phyloP scores from a whole-genome alignment of 2,888 invertebrate genomes.

The Netelia inedita region DNA sequence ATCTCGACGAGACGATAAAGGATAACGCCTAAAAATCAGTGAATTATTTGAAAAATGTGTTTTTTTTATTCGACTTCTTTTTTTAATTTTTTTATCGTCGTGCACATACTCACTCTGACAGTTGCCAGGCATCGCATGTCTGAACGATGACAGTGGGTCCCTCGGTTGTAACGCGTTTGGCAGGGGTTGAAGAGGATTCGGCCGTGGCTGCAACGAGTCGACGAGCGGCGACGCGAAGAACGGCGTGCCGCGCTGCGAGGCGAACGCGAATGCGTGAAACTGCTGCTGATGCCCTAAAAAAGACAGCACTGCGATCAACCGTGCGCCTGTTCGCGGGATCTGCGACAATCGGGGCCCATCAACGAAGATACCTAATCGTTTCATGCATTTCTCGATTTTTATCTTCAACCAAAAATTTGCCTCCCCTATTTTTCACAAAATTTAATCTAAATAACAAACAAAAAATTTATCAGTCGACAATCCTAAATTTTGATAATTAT shows the following conservation, averaged over 20 bases:
- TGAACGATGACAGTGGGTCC: conserved; percentile 94
- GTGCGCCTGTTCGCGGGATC: conserved; percentile 87
- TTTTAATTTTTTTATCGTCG: not conserved
- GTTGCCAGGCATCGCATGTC: conserved; percentile 95
- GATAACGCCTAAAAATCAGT: not conserved
- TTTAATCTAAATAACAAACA: conserved; percentile 3
- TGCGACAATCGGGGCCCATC: conserved; percentile 63
- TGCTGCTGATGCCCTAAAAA: conserved; percentile 98
- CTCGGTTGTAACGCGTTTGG: conserved; percentile 89
- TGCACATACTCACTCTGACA: conserved; percentile 93
- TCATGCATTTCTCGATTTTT: not conserved
- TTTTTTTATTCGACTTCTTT: not conserved
- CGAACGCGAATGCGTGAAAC: conserved; percentile 93
- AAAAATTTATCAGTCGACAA: not conserved
- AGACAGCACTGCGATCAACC: conserved; percentile 91
- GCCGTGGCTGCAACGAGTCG: conserved; percentile 83
- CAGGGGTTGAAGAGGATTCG: conserved; percentile 83
- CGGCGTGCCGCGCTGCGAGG: conserved; percentile 87
- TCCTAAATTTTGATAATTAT: not conserved
- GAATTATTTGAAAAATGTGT: not conserved
- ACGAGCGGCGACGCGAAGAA: conserved; percentile 84
- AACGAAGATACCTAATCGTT: conserved; percentile 14
- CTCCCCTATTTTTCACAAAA: conserved; percentile 18
- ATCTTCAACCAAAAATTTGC: conserved; percentile 43
- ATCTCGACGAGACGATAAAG: conserved; percentile 30